These are phyloP conservation scores for Trachymyrmex cornetzi DNA, from an alignment of 1,140 invertebrate species.

Conservation along the genomic window DNA sequence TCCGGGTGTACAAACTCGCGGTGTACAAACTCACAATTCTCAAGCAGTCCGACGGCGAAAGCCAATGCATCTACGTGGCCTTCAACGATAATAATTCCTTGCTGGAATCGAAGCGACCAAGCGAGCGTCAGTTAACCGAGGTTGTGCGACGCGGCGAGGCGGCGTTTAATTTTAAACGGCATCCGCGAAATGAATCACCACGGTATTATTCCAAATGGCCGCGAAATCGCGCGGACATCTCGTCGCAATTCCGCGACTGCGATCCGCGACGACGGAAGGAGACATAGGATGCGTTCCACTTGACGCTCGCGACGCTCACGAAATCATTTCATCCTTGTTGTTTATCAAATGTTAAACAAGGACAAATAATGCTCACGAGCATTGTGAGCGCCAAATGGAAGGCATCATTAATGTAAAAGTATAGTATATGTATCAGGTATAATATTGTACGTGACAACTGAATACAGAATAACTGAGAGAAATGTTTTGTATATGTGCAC, in stretches of 20 bases:
- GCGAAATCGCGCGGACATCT: constrained; percentile 36
- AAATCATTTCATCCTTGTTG: too few species aligned
- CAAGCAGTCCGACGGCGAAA: neutral
- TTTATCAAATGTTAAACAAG: too few species aligned
- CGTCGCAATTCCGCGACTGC: neutral
- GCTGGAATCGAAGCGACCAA: constrained; percentile 23
- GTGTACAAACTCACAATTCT: neutral
- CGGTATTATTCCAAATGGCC: constrained; percentile 67
- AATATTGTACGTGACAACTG: too few species aligned
- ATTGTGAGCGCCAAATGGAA: too few species aligned
- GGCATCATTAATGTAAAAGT: too few species aligned
- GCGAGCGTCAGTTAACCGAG: constrained; percentile 66
- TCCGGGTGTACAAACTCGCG: neutral
- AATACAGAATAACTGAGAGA: too few species aligned
- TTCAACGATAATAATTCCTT: constrained; percentile 20
- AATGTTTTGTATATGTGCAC: too few species aligned
- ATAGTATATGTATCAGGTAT: too few species aligned
- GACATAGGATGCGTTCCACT: too few species aligned
- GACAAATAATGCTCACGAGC: too few species aligned
- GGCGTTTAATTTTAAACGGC: constrained; percentile 55
- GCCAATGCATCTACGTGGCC: neutral
- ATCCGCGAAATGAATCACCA: constrained; percentile 23
- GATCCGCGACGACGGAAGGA: neutral
- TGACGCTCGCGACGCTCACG: too few species aligned
- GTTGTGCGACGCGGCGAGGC: constrained; percentile 63